phyloP scores from a whole-genome alignment of 1,140 invertebrate species.

The Drosophila ohnishii region DNA sequence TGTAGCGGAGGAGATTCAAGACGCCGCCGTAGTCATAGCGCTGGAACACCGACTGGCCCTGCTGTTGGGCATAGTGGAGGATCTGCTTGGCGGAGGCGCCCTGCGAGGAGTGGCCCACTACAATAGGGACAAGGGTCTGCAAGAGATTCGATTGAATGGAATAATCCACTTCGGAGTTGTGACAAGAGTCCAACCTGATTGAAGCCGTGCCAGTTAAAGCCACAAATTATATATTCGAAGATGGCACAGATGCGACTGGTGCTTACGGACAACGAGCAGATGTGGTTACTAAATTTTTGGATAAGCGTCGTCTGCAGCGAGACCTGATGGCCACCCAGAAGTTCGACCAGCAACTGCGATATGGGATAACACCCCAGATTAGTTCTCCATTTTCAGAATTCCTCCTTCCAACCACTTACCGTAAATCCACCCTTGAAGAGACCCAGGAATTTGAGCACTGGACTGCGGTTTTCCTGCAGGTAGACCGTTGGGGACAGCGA shows the following conservation, averaged over 20 bases:
- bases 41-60: not conserved
- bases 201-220: slow-evolving; percentile 48
- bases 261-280: not conserved
- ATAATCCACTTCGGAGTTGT: not conserved
- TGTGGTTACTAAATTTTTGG: slow-evolving; percentile 4
- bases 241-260: slow-evolving; percentile 45
- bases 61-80: slow-evolving; percentile 46
- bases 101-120: slow-evolving; percentile 47
- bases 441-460: slow-evolving; percentile 35
- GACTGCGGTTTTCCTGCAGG: slow-evolving; percentile 29
- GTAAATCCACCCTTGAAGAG: slow-evolving; percentile 24
- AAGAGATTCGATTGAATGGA: not conserved
- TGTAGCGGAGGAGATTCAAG: slow-evolving; percentile 13
- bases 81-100: slow-evolving; percentile 40
- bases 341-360: slow-evolving; percentile 21
- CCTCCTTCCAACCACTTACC: slow-evolving; percentile 9
- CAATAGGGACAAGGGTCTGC: slow-evolving; percentile 38
- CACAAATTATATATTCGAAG: slow-evolving; percentile 52
- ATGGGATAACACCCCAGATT: not conserved
- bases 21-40: slow-evolving; percentile 20
- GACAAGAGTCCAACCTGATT: slow-evolving; percentile 24
- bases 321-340: slow-evolving; percentile 39
- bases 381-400: not conserved
- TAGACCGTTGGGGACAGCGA: slow-evolving; percentile 86
- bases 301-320: slow-evolving; percentile 23